Percentiles rank a stretch among this genome's conserved stretches.
Conservation (phyloP, 2,888 invertebrate genomes). For the Brachypalpus laphriformis region DNA sequence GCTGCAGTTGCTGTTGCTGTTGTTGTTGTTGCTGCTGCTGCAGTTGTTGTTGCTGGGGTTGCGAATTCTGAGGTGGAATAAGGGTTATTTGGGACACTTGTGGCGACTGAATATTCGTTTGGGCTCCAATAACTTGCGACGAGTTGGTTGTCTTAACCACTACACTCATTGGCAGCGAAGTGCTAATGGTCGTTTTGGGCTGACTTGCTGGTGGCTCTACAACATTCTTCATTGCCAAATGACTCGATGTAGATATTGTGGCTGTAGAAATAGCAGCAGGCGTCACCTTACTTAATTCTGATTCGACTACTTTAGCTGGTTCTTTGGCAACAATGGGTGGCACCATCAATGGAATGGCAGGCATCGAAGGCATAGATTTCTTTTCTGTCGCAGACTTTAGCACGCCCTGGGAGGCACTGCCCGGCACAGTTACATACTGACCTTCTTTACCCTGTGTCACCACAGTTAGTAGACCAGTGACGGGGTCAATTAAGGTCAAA, state of each 20-base stretch:
- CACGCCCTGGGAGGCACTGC: constrained; percentile 48
- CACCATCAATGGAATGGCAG: constrained; percentile 73
- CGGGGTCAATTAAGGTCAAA: constrained; percentile 88
- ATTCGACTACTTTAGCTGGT: constrained; percentile 76
- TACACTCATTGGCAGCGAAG: constrained; percentile 78
- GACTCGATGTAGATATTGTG: constrained; percentile 56
- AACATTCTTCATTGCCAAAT: constrained; percentile 32
- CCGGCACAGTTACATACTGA: constrained; percentile 85
- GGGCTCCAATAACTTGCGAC: constrained; percentile 74
- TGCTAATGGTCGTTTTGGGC: not conserved
- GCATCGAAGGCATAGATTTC: constrained; percentile 23
- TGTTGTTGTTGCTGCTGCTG: constrained; percentile 79
- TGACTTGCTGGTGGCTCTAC: constrained; percentile 23
- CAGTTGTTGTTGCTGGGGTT: constrained; percentile 56
- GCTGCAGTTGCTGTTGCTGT: constrained; percentile 79
- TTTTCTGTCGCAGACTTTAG: constrained; percentile 34
- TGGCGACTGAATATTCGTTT: constrained; percentile 68
- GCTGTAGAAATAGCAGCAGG: constrained; percentile 50
- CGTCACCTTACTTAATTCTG: constrained; percentile 63
- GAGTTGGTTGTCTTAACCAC: constrained; percentile 78
- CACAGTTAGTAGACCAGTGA: constrained; percentile 88
- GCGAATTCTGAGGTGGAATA: constrained; percentile 61
- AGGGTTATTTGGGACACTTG: constrained; percentile 40
- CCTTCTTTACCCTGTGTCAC: constrained; percentile 88
- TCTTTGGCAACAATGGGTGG: constrained; percentile 76